Evolutionary conservation across 2,797 vertebrate genomes (phyloP).

Genomic region (Lacerta bilineata): DNA sequence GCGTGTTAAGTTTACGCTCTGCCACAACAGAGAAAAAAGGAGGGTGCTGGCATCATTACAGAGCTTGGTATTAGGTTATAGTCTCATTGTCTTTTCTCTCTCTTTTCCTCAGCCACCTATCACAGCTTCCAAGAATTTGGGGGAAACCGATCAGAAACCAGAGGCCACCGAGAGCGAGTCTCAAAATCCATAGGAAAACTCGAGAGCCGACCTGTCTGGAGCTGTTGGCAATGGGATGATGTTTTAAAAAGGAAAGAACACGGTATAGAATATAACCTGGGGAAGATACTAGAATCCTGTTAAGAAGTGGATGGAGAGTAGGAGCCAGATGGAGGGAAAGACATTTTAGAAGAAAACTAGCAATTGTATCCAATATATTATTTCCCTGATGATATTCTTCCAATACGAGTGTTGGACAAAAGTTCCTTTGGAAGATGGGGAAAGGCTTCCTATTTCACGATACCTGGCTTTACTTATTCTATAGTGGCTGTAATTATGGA

Average conservation of each 20-base stretch:
- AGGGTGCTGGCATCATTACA: neutral
- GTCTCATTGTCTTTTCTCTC: neutral
- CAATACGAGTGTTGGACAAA: neutral
- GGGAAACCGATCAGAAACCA: neutral
- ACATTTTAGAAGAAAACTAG: neutral
- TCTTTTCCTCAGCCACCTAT: neutral
- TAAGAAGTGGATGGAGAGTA: neutral
- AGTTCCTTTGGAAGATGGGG: neutral
- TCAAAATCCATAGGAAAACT: neutral
- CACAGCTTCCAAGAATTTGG: neutral
- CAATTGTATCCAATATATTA: neutral
- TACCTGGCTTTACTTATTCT: neutral
- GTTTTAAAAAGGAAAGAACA: neutral
- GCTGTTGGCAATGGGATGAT: neutral
- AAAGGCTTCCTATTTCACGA: neutral
- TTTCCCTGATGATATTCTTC: neutral
- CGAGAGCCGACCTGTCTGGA: neutral
- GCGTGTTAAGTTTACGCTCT: neutral
- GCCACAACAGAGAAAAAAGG: neutral
- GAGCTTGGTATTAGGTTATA: neutral
- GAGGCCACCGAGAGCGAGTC: neutral
- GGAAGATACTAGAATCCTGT: slow-evolving; percentile 3
- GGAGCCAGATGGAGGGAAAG: neutral
- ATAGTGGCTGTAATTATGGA: neutral
- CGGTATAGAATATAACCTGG: neutral